Percentiles rank a stretch among this genome's conserved stretches.
These are phyloP conservation scores for Mesitornis unicolor DNA, from an alignment of 2,113 vertebrate species.

Conservation along the genomic window DNA sequence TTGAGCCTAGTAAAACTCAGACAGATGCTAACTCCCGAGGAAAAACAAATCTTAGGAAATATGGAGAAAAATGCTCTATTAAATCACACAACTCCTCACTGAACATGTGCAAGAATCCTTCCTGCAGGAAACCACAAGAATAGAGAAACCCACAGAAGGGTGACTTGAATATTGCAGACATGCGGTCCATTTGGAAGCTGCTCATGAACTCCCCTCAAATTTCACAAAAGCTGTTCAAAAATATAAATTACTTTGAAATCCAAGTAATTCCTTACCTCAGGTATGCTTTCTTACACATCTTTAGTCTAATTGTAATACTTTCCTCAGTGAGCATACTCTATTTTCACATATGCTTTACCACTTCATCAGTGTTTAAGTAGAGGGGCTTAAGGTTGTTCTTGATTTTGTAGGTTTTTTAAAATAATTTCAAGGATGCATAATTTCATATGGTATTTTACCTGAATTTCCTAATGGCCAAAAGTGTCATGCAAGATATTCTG, in stretches of 20 bases:
- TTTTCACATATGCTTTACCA: not conserved
- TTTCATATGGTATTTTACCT: not conserved
- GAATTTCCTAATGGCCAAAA: not conserved
- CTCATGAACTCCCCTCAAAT: not conserved
- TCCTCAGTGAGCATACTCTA: not conserved
- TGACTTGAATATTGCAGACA: not conserved
- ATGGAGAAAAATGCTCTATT: not conserved
- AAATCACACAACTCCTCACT: not conserved
- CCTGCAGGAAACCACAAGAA: not conserved
- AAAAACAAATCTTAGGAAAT: not conserved
- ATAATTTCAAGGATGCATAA: not conserved
- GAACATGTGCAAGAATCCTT: not conserved
- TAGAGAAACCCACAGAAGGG: not conserved
- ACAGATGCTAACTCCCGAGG: not conserved
- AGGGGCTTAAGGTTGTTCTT: not conserved
- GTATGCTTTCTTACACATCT: not conserved
- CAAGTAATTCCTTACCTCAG: not conserved
- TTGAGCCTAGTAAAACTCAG: not conserved
- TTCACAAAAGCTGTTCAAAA: not conserved
- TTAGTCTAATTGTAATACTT: not conserved
- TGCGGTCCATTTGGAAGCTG: not conserved
- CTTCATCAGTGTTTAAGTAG: not conserved
- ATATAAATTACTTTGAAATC: not conserved
- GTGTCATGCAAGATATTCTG: not conserved
- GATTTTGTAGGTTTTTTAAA: not conserved